Evolutionary conservation across 1,140 invertebrate genomes (phyloP), one percentile per base, ranked within the genome.

Genomic region (Drosophila seguyi): DNA sequence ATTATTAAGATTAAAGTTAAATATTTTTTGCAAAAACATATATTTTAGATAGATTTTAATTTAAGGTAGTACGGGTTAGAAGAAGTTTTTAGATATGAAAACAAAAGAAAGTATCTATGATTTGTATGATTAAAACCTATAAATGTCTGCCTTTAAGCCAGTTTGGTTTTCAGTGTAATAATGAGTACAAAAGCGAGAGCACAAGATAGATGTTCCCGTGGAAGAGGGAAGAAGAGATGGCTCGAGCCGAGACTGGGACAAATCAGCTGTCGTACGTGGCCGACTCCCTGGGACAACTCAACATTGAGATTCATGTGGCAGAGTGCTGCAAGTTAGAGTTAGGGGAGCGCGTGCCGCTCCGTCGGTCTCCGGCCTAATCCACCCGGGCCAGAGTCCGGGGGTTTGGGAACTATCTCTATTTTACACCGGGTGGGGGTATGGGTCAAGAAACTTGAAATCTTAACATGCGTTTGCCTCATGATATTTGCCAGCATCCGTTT

Each of bases 281-380:
- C 83, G 59, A 55, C 47, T 50, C 60, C 50, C 53, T 65, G 47
- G 74, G 59, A 38, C 75, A 69, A 73, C 53, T 34, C 75, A 79
- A 62, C 84, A 87, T 87, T 87, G 83, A 84, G 84, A 87, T 87
- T 87, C 83, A 88, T 88, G 83, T 79, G 76, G 76, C 76, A 71
- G 47, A 68, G 55, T 74, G 29, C 45, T 55, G 52, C 62, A 44
- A 53, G 68, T 67, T 41, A 34, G 57, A 58, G 74, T 67, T 50
- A 34, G 60, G 16, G 36, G 52, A 82, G 20, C 53, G 83, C 82
- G 82, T 86, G 82, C 77, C 60, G 48, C 65, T 63, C 25, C 20
- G 52, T 56, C 52, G 38, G 42, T 36, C 50, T 20, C 52, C 74
- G 48, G 75, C 67, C 75, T 62, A 69, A 76, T 69, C 75, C 75